Evolutionary conservation across 2,888 invertebrate species (phyloP), one percentile per base, ranked within the genome.

Genomic region (Ormyrus nitidulus): DNA sequence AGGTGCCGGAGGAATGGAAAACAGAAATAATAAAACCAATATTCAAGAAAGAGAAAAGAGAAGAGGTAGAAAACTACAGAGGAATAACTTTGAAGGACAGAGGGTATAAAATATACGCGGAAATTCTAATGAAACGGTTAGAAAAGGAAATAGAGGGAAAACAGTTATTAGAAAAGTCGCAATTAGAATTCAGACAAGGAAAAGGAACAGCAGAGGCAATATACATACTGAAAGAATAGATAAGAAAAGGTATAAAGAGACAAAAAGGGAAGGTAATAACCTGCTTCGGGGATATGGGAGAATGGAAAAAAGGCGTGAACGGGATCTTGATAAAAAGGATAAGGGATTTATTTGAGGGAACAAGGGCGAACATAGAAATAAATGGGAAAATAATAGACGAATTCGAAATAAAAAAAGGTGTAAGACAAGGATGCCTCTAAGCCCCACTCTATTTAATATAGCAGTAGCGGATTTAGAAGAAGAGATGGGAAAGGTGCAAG

Each of bases 341-440:
- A 0, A 77, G 71, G 51, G 80, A 80, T 34, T 9, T 78, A 8
- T 83, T 81, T 49, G 49, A 53, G 73, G 80, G 75, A 81, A 64
- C 49, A 6, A 61, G 6, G 0, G 8, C 1, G 59, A 46, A 51
- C 34, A 61, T 9, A 69, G 51, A 49, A 34, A 34, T 77, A 7
- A 65, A 62, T 7, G 65, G 48, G 10, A 49, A 64, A 46, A 44
- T 49, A n/a, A 34, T 34, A 19, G 46, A 44, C 7, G 58, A 71
- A 48, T 71, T 77, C 8, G 4, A 6, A 13, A 59, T 44, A n/a
- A n/a, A 5, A 6, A 54, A 78, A 81, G 81, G 83, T 2, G 75
- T 85, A 10, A 84, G 81, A 51, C 85, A 84, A 68, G 83, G 83
- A 10, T 85, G 83, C 72, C 79, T 6, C 53, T 84, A 51, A 84